A percentile compares a stretch with the other conserved stretches of the same genome.
Conservation (phyloP, 2,113 vertebrate species). For the Syrmaticus mikado region DNA sequence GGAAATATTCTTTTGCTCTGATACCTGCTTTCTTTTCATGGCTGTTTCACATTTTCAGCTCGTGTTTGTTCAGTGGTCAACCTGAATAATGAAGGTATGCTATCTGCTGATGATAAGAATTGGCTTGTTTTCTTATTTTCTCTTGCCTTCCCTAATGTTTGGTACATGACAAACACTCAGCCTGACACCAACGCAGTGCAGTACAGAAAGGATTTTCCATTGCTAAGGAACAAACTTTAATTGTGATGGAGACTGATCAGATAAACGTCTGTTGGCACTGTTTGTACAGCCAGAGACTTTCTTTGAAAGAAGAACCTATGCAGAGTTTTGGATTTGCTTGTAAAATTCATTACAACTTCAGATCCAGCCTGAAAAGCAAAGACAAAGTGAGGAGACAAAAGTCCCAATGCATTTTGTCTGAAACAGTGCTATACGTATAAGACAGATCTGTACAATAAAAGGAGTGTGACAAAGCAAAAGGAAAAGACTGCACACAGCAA, state of each 20-base stretch:
- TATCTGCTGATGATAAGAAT: not conserved
- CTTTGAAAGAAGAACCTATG: not conserved
- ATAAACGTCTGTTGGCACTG: not conserved
- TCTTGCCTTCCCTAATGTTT: not conserved
- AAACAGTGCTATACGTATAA: not conserved
- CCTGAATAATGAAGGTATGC: not conserved
- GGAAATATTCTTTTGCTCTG: not conserved
- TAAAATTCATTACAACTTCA: not conserved
- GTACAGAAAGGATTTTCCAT: not conserved
- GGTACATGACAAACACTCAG: fast-evolving
- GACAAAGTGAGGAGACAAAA: not conserved
- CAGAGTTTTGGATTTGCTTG: not conserved
- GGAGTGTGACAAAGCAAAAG: not conserved
- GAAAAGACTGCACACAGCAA: not conserved
- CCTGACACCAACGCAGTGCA: not conserved
- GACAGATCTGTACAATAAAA: not conserved
- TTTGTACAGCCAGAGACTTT: not conserved
- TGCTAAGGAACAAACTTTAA: not conserved
- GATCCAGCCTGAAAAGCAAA: not conserved
- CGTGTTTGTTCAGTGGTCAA: not conserved
- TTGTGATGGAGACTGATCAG: not conserved
- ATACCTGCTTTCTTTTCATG: not conserved
- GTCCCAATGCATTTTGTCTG: not conserved
- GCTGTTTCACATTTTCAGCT: not conserved
- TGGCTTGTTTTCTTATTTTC: not conserved